Percentiles rank a stretch among this genome's conserved stretches.
phyloP scores from a whole-genome alignment of 2,797 vertebrate species.

The Sebastolobus altivelis region DNA sequence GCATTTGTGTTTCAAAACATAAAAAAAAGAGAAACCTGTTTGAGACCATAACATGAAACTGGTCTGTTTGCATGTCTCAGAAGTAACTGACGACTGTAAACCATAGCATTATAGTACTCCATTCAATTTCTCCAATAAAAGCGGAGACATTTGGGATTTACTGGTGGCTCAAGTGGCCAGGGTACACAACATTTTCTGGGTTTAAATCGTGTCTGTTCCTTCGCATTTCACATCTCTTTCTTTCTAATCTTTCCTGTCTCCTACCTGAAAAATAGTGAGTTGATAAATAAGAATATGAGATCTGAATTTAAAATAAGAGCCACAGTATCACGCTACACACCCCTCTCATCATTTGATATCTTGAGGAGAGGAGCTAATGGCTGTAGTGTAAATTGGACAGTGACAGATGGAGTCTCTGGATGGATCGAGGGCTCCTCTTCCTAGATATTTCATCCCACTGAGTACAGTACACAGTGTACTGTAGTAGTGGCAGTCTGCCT shows the following conservation, averaged over 20 bases:
- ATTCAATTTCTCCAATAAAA: background rate
- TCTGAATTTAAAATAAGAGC: background rate
- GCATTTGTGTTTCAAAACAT: background rate
- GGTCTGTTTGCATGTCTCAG: background rate
- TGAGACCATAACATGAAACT: background rate
- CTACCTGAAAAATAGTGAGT: background rate
- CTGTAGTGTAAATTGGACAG: conserved; percentile 21
- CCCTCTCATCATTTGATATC: conserved; percentile 16
- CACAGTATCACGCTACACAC: background rate
- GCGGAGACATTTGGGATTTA: background rate
- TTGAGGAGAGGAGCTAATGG: conserved; percentile 8
- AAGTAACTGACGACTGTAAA: background rate
- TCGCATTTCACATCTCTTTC: background rate
- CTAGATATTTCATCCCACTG: conserved; percentile 38
- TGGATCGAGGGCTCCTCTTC: conserved; percentile 11
- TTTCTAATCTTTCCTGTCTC: background rate
- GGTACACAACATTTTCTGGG: background rate
- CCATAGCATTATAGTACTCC: background rate
- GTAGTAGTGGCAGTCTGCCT: conserved; percentile 19
- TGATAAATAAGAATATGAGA: background rate
- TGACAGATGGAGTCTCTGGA: conserved; percentile 48
- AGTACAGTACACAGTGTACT: conserved; percentile 25
- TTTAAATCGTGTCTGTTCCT: background rate
- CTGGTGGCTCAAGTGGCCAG: background rate
- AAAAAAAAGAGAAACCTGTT: background rate